phyloP scores from a whole-genome alignment of 2,797 vertebrate genomes.

The Rhinophrynus dorsalis region DNA sequence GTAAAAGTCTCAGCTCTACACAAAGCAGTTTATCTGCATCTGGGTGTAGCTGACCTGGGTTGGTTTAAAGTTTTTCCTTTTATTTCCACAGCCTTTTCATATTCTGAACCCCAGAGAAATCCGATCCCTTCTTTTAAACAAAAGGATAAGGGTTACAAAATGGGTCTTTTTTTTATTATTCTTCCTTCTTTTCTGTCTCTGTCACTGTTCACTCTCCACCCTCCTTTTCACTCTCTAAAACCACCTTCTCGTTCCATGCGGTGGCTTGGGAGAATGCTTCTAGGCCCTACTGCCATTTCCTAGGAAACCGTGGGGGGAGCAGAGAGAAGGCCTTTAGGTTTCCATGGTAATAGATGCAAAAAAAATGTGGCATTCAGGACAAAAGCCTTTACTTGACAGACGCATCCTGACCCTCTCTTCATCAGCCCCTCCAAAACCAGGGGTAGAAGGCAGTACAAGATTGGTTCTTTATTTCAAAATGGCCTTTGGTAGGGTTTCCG shows the following conservation, averaged over 20 bases:
- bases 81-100: neutral
- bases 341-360: constrained; percentile 64
- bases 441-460: constrained; percentile 53
- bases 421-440: constrained; percentile 21
- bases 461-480: constrained; percentile 56
- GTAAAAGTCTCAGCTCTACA: neutral
- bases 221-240: neutral
- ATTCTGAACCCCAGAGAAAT: constrained; percentile 60
- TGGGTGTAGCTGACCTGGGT: constrained; percentile 48
- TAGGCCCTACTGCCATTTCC: constrained; percentile 62
- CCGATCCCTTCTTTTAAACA: constrained; percentile 56
- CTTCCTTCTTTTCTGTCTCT: constrained; percentile 38
- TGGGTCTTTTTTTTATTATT: constrained; percentile 49
- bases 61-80: neutral
- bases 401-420: constrained; percentile 24
- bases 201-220: constrained; percentile 40
- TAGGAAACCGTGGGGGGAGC: constrained; percentile 59
- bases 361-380: constrained; percentile 63
- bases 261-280: constrained; percentile 61
- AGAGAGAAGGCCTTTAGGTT: constrained; percentile 55
- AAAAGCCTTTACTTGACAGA: constrained; percentile 55
- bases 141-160: constrained; percentile 57
- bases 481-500: constrained; percentile 48
- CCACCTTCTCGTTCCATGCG: constrained; percentile 15
- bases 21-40: constrained; percentile 13